Evolutionary conservation across 2,113 vertebrate species (phyloP), one percentile per base, ranked within the genome.

Genomic region (Gymnorhina tibicen): DNA sequence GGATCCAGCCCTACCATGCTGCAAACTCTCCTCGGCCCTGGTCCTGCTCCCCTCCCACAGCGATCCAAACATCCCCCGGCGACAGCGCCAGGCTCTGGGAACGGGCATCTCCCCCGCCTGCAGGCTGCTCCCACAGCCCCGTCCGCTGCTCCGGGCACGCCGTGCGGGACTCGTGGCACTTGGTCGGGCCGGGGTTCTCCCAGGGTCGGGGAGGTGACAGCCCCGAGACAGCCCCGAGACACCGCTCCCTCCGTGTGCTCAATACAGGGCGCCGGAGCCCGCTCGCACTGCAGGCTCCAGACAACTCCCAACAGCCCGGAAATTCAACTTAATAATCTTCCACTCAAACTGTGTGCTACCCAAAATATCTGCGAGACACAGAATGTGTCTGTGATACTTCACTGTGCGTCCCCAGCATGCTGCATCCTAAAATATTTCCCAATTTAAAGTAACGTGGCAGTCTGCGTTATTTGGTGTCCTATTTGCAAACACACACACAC

Each of bases 201-300:
- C 56, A 18, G 50, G 92, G 76, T 88, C 93, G 78, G 2, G 7
- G 62, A 77, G 14, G 82, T 1, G 58, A 59, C 58, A 35, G 2
- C 46, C 20, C 46, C 46, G 46, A 46, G 56, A 76, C 85, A 79
- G 11, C 35, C 28, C 49, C 5, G 2, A n/a, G 35, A 42, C 37
- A 42, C 5, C 60, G 9, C 42, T 58, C 20, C 30, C 63, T 20
- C 32, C 0, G 0, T 0, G 3, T 14, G 60, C 35, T 77, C 42
- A 70, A 59, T 9, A 7, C 62, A 66, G 52, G 13, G 33, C 72
- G 33, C 42, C 6, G 10, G 19, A 75, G 42, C 69, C 66, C 44
- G 39, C 56, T 35, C 87, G 53, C 37, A 16, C 55, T 68, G 44
- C 49, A 85, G 62, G 62, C 46, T 63, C 74, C 68, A 63, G 89